Base-by-base conservation (phyloP, 2,888 invertebrate species). In the Drosophila tripunctata region DNA sequence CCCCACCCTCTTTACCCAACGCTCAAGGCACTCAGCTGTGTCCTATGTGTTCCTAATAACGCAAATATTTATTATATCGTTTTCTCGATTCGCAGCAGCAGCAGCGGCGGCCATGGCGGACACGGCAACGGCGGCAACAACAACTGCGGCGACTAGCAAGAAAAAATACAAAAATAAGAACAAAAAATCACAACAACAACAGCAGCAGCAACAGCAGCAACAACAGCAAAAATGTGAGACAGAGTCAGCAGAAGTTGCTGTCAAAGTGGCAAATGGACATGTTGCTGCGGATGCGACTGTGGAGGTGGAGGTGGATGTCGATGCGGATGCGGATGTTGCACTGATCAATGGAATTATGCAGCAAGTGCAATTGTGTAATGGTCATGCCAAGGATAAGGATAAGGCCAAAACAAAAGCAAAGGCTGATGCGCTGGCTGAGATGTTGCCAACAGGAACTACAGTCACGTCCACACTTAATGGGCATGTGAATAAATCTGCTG, bases 131-230 rank as follows among this genome's bases (percentile, higher is more conserved):
- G 72, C 68, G 57, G 55, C 74, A 14, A 52, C 74, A 14, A 52
- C 82, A 48, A 58, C 63, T 68, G 56, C 71, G 38, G 47, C 69
- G 36, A 57, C 56, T 56, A 67, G 51, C 33, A 81, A 85, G 44
- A 81, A 81, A 7, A 81, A 82, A 52, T 78, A 43, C 35, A 74
- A 65, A 38, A 85, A 76, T 50, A 81, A 85, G 19, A 81, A 84
- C 62, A 78, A 76, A 52, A 41, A 50, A 51, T 12, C 51, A 7
- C 74, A 70, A 6, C 65, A 69, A 21, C 70, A 62, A 7, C 55
- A 57, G 6, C 61, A 51, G 15, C 69, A 69, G 8, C 65, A 69
- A 24, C 70, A 62, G 4, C 50, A 52, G 7, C 45, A 43, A 22
- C 45, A 45, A 17, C 45, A 55, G 17, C 41, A 55, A n/a, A 73